Evolutionary conservation across 2,888 invertebrate genomes (phyloP).

Genomic region (Synanthedon myopaeformis): DNA sequence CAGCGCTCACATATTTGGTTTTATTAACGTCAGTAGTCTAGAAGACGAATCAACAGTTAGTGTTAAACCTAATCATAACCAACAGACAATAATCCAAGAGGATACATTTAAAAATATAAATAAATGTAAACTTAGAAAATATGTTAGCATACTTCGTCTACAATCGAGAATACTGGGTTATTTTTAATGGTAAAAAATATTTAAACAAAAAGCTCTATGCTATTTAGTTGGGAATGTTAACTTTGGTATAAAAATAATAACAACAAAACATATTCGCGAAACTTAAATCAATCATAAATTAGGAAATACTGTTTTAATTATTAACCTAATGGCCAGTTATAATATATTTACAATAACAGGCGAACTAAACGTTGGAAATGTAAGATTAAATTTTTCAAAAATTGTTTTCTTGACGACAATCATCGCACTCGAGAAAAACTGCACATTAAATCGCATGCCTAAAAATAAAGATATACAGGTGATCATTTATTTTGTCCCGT

Average conservation of each 20-base stretch:
- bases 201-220: constrained; percentile 42
- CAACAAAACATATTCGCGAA: constrained; percentile 64
- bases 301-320: constrained; percentile 65
- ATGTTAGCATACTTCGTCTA: constrained; percentile 33
- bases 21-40: not conserved
- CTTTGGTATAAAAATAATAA: constrained; percentile 76
- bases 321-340: constrained; percentile 48
- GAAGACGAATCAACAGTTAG: constrained; percentile 64
- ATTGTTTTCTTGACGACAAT: constrained; percentile 4
- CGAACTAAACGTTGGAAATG: constrained; percentile 27
- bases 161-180: constrained; percentile 33
- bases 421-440: constrained; percentile 10
- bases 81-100: constrained; percentile 53
- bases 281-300: constrained; percentile 66
- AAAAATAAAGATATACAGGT: not conserved
- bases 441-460: not conserved
- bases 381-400: constrained; percentile 4
- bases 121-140: constrained; percentile 56
- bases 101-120: constrained; percentile 44
- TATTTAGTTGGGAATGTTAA: constrained; percentile 78
- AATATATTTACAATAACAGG: constrained; percentile 62
- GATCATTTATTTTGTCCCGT: too few relatives aligned
- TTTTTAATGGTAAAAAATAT: constrained; percentile 24
- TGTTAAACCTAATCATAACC: constrained; percentile 41
- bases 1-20: constrained; percentile 34